These are phyloP conservation scores for Takifugu ocellatus DNA, from an alignment of 2,797 vertebrate genomes.

Conservation along the genomic window DNA sequence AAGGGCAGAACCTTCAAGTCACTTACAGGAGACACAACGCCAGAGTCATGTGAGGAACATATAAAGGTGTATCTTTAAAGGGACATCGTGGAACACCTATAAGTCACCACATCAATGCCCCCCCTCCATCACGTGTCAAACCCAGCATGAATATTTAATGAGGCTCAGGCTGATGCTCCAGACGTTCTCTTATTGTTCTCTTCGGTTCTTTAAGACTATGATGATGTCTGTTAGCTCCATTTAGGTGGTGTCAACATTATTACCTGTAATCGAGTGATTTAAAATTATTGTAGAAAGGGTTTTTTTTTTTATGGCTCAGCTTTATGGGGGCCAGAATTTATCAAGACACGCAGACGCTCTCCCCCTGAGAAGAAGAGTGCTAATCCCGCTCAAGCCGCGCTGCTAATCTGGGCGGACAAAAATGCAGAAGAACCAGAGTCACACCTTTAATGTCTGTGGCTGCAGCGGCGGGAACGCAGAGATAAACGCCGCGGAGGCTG, in stretches of 20 bases:
- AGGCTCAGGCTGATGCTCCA: conserved; percentile 20
- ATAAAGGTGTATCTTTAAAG: conserved; percentile 7
- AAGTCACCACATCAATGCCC: conserved; percentile 29
- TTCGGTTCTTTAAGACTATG: background rate
- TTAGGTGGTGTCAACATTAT: no score
- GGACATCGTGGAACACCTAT: conserved; percentile 13
- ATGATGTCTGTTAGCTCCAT: background rate
- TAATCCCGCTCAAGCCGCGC: conserved; percentile 37
- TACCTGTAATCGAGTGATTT: no score
- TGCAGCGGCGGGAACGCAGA: conserved; percentile 62
- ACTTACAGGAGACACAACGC: conserved; percentile 26
- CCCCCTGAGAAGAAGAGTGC: conserved; percentile 16
- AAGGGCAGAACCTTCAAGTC: conserved; percentile 35
- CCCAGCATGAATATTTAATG: conserved; percentile 45
- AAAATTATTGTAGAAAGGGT: background rate
- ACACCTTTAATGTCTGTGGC: conserved; percentile 50
- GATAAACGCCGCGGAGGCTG: conserved; percentile 68
- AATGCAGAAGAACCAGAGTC: conserved; percentile 47
- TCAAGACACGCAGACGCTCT: background rate
- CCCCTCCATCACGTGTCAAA: conserved; percentile 28
- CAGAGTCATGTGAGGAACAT: conserved; percentile 13
- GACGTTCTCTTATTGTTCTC: conserved; percentile 32
- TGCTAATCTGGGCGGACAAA: conserved; percentile 56
- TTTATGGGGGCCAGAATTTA: background rate
- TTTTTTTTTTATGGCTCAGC: background rate